Base-by-base conservation (phyloP, 1,140 invertebrate species). In the Tyrophagus putrescentiae region DNA sequence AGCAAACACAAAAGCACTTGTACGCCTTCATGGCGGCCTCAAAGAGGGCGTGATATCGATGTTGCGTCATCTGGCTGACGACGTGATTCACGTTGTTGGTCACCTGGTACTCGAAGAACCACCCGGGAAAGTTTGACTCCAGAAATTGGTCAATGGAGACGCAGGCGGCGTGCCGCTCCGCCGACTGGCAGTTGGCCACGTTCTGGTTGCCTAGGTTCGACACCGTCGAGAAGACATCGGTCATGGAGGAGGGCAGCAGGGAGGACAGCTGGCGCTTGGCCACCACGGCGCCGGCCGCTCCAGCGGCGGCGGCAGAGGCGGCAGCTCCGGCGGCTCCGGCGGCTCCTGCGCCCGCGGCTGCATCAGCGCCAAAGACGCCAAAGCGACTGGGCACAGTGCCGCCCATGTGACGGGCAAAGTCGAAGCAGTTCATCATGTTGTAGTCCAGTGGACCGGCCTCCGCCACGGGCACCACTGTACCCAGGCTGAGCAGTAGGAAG, bases 51-150 rank as follows among this genome's bases (percentile, higher is more conserved):
- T 48, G 45, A 48, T 48, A 48, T 48, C 45, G 45, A 48, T 48
- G 45, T 9, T 7, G 7, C 23, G 45, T 48, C 7, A 48, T 7
- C 18, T 48, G 45, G 7, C 45, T 29, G 21, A 48, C 45, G 7
- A 48, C 45, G 18, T 48, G 45, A 48, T 48, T 48, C 45, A 48
- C 45, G 31, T 48, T 48, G 45, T 48, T 48, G 45, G 45, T 48
- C 7, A 48, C 45, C 45, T 48, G 7, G 18, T 48, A 48, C 7
- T 48, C 45, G 18, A 48, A 48, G 45, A 48, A 48, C 45, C 45
- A 48, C 31, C 31, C 21, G 7, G 45, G 45, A 21, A 48, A 48
- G 21, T 48, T 48, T 7, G 13, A 29, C 31, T 48, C 45, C 21
- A 48, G 18, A 48, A 48, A 48, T 7, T 6, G 7, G 31, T 48